Base-by-base conservation (phyloP, 2,797 vertebrate genomes). In the Allobates femoralis region DNA sequence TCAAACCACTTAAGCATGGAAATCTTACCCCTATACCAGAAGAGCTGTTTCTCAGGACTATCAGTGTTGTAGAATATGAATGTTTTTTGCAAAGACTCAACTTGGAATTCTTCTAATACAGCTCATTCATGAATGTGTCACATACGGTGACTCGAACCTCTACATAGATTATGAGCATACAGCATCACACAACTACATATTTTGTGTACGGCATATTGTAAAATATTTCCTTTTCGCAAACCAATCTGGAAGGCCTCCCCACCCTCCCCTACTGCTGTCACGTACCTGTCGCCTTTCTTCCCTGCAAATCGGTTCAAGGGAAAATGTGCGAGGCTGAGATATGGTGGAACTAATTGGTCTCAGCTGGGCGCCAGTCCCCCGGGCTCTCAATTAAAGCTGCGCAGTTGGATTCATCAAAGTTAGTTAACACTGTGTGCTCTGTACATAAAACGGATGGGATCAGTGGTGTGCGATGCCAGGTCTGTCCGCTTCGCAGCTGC, bases 261-360 rank as follows among this genome's bases (percentile, higher is more conserved):
- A 66, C 77, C 76, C 81, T 81, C 82, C 82, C 69, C 82, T 41
- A 77, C 77, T 81, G 67, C 82, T 88, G 86, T 88, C 86, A 88
- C 86, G 86, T 88, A 88, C 86, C 86, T 88, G 86, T 88, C 86
- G 67, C 77, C 78, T 76, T 88, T 81, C 77, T 81, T 88, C 60
- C 86, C 78, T 62, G 28, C 82, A 66, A 81, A 81, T 81, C 86
- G 78, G 86, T 88, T 88, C 83, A 85, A 84, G 86, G 83, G 82
- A 88, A 88, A 88, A 88, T 88, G 86, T 88, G 86, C 51, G 50
- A 85, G 78, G 86, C 86, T 88, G 86, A 88, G 86, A 88, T 88
- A 88, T 88, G 86, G 86, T 88, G 82, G 86, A 88, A 88, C 86
- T 88, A 88, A 88, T 88, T 88, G 86, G 86, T 84, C 86, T 88